Base-by-base conservation (phyloP, 2,888 invertebrate species). In the Platycheirus albimanus region DNA sequence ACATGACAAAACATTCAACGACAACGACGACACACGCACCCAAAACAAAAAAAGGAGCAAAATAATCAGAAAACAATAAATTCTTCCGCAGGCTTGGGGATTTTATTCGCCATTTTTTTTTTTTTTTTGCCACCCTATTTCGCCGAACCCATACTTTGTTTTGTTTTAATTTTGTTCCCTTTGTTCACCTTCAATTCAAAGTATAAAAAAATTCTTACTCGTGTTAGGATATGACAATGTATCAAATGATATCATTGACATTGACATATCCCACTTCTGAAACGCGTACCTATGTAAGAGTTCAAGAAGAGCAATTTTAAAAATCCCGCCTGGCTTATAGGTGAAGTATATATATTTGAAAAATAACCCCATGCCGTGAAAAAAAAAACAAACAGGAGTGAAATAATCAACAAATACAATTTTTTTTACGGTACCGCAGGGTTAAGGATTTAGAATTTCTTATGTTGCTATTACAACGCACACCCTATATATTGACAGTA, bases 41-140 rank as follows among this genome's bases (percentile, higher is more conserved):
- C 5, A 20, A 10, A 19, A 47, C 20, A 20, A 17, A 13, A 43
- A 47, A 13, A 47, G 7, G 11, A 76, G 75, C 75, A 63, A 80
- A 75, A 80, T 75, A 80, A 80, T 80, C 79, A 67, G 69, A 80
- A 75, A 80, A 75, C 69, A 80, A 80, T 75, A 69, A 80, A 79
- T 69, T 75, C 11, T 30, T 30, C 54, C 56, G 15, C 41, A 49
- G 49, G 54, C 69, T 20, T 54, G 30, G 30, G 28, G 17, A 61
- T 61, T 61, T 43, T 19, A 45, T 61, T 61, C 41, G 28, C 30
- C 43, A 30, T 45, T 45, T 30, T 11, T n/a, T 24, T 6, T 15
- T 61, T 24, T 30, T 49, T n/a, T n/a, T n/a, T 24, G 17, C 43
- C 17, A 17, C 19, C 45, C 7, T 6, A 28, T 13, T 5, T 11